Conservation (phyloP, 2,113 vertebrate genomes). For the Chlamydotis undulata region DNA sequence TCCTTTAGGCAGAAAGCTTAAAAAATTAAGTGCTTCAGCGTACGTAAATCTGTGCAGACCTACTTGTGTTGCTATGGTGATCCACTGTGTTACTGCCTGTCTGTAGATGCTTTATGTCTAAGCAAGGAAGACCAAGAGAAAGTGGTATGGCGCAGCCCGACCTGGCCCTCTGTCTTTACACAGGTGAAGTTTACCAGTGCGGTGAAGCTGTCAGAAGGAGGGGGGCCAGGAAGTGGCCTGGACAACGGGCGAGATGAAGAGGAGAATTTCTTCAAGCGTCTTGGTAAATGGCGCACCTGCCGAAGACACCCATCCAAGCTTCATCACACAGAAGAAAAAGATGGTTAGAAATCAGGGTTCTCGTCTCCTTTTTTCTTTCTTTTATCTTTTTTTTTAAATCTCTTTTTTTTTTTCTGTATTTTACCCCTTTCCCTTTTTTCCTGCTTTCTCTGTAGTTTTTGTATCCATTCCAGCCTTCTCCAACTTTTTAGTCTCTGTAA, state of each 20-base stretch:
- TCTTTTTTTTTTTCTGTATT: conserved; percentile 49
- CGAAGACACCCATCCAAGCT: conserved; percentile 91
- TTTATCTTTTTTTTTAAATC: not conserved
- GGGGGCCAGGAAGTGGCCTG: conserved; percentile 78
- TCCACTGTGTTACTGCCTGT: not conserved
- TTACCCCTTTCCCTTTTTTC: conserved; percentile 27
- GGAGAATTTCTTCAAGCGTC: conserved; percentile 99
- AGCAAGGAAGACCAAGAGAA: not conserved
- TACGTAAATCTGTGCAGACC: not conserved
- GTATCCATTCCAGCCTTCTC: conserved; percentile 27
- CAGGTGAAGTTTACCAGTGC: conserved; percentile 99
- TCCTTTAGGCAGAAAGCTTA: conserved; percentile 11
- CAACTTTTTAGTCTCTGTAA: conserved; percentile 51
- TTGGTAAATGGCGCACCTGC: conserved; percentile 95
- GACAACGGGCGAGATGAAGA: conserved; percentile 95
- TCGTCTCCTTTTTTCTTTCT: conserved; percentile 72
- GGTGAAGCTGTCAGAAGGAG: conserved; percentile 94
- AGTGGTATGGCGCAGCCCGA: not conserved
- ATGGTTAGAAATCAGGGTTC: conserved; percentile 85
- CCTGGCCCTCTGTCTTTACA: not conserved
- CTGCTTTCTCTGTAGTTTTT: conserved; percentile 50
- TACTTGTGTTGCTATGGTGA: not conserved
- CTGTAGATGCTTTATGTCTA: not conserved
- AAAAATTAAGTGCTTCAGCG: not conserved
- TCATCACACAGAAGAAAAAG: conserved; percentile 93